Percentiles rank a stretch among this genome's conserved stretches.
These are phyloP conservation scores for Amphiura filiformis DNA, from an alignment of 35 echinoderm and acorn worm species.

Conservation along the genomic window DNA sequence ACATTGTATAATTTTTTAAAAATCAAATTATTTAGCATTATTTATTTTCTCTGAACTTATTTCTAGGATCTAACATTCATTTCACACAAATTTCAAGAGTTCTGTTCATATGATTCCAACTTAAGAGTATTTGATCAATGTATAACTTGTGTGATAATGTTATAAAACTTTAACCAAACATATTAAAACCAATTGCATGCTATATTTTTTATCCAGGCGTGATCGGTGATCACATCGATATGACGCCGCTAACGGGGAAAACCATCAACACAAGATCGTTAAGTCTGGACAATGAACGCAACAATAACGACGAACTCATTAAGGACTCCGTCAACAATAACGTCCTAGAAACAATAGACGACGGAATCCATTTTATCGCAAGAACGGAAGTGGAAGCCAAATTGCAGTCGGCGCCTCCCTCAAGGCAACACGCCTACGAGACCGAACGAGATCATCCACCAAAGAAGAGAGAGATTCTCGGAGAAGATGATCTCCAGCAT, in stretches of 20 bases:
- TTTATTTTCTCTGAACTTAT: too few relatives aligned
- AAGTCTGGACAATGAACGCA: background rate
- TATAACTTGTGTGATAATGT: too few relatives aligned
- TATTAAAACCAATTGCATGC: too few relatives aligned
- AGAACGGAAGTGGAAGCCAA: background rate
- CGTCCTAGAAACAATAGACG: constrained; percentile 24
- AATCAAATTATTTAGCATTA: too few relatives aligned
- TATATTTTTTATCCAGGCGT: too few relatives aligned
- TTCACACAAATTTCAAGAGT: too few relatives aligned
- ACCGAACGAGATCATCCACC: constrained; percentile 16
- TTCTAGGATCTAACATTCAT: too few relatives aligned
- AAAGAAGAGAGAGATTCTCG: constrained; percentile 39
- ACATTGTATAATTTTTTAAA: too few relatives aligned
- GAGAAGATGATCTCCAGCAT: constrained; percentile 80
- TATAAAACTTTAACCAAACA: too few relatives aligned
- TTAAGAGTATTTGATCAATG: too few relatives aligned
- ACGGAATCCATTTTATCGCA: constrained; percentile 35
- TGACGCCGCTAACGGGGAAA: constrained; percentile 74
- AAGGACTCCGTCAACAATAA: constrained; percentile 82
- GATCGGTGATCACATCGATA: too few relatives aligned
- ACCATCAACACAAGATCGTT: background rate
- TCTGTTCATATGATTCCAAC: too few relatives aligned
- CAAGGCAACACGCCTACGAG: background rate
- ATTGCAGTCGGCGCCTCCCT: background rate
- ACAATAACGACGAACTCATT: background rate